Base-by-base conservation (phyloP, 2,113 vertebrate species). In the Coregonus clupeaformis region DNA sequence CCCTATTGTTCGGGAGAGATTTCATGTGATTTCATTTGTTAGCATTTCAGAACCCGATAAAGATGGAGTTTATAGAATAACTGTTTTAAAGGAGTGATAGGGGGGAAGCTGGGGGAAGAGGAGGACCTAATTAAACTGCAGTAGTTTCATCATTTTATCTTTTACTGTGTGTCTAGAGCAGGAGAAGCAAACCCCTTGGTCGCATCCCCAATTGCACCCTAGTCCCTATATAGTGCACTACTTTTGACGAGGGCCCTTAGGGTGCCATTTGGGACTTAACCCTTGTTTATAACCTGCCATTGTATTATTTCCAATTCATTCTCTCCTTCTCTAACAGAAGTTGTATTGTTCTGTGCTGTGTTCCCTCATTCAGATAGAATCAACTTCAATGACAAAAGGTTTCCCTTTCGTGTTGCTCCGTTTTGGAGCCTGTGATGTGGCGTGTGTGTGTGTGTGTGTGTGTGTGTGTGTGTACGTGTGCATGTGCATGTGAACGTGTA, bases 241-340 rank as follows among this genome's bases (percentile, higher is more conserved):
- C 36, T 42, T 42, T 42, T 42, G 36, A 42, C 9, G 9, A 42
- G 20, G 74, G 36, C 36, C 9, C 9, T 11, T 42, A 42, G 9
- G 36, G 9, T 42, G 36, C 13, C 16, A 18, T 52, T 52, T 52
- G 49, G 16, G 3, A 14, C 14, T 20, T 16, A 69, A 81, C 78
- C 77, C 79, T 84, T 85, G 83, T 84, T 90, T 79, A 75, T 85
- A 84, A 88, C 82, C 81, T 78, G 80, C 83, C 85, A 87, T 81
- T 85, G 84, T 87, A 67, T 85, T 87, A 72, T 83, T 88, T 84
- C 77, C 83, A 69, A 74, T 82, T 84, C 80, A 57, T 77, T 80
- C 36, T 77, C 27, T 62, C 45, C 32, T 36, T 9, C 9, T 4
- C 73, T 57, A 80, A 84, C 82, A 85, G 79, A 86, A 82, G 73